A percentile compares a stretch with the other conserved stretches of the same genome.
Evolutionary conservation across 2,888 invertebrate genomes (phyloP).

Genomic region (Caradrina kadenii): DNA sequence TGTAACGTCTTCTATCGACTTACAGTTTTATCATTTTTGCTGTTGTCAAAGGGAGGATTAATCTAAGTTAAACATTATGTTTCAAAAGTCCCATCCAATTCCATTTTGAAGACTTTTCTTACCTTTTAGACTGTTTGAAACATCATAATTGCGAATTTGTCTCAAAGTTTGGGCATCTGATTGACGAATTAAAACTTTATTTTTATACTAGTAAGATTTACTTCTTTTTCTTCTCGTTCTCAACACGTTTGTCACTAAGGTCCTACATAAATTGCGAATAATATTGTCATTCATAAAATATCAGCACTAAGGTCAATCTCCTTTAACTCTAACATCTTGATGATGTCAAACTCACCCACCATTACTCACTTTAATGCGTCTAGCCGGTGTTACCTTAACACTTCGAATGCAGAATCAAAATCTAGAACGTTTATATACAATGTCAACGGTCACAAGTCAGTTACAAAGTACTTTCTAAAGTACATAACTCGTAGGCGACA

Average conservation of each 20-base stretch:
- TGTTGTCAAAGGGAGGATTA: neutral
- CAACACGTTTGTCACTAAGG: neutral
- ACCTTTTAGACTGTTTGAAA: neutral
- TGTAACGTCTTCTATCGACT: too few species aligned
- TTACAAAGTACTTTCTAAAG: constrained; percentile 77
- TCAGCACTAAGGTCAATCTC: constrained; percentile 1
- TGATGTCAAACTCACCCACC: constrained; percentile 15
- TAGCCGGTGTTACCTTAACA: constrained; percentile 31
- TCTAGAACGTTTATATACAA: constrained; percentile 62
- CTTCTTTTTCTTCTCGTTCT: neutral
- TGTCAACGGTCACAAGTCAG: constrained; percentile 68
- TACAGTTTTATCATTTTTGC: too few species aligned
- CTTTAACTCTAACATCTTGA: constrained; percentile 25
- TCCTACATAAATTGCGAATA: neutral
- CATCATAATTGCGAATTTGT: neutral
- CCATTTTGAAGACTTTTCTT: neutral
- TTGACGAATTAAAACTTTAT: neutral
- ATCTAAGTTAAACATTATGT: neutral
- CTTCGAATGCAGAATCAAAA: constrained; percentile 47
- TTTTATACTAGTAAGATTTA: neutral
- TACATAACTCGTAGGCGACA: constrained; percentile 72
- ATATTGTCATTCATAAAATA: constrained; percentile 14
- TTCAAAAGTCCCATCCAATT: too few species aligned
- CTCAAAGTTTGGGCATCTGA: neutral
- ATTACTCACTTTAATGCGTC: constrained; percentile 47